Evolutionary conservation across 2,797 vertebrate genomes (phyloP).

Genomic region (Mormyrus proboscirostris): DNA sequence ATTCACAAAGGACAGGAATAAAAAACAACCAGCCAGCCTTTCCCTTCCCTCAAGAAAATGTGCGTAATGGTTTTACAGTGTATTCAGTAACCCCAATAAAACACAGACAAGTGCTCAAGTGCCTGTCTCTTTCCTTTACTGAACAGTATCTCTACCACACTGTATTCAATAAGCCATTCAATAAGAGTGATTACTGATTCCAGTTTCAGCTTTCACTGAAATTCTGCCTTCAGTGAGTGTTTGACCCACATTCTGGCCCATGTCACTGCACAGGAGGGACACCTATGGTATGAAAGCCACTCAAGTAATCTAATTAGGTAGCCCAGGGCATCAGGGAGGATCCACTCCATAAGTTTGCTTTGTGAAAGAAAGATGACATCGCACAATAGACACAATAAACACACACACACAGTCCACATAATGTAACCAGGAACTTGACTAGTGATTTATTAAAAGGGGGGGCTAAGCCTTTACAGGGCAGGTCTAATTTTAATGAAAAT

Average conservation of each 20-base stretch:
- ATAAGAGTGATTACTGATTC: neutral
- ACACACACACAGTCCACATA: neutral
- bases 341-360: neutral
- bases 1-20: neutral
- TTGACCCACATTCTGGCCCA: constrained; percentile 54
- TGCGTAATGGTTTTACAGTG: neutral
- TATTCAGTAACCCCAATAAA: neutral
- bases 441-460: neutral
- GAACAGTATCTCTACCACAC: neutral
- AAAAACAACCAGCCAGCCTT: neutral
- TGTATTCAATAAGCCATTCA: neutral
- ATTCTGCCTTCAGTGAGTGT: constrained; percentile 36
- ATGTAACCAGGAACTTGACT: neutral
- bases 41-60: neutral
- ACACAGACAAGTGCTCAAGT: neutral
- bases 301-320: constrained; percentile 85
- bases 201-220: neutral
- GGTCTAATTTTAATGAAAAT: neutral
- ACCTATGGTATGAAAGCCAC: constrained; percentile 83
- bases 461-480: neutral
- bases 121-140: neutral
- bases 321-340: constrained; percentile 52
- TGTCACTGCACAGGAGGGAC: constrained; percentile 59
- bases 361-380: neutral
- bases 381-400: too few species aligned